These are phyloP conservation scores for Lasioglossum pauxillum DNA, from an alignment of 2,888 invertebrate genomes.

Conservation along the genomic window DNA sequence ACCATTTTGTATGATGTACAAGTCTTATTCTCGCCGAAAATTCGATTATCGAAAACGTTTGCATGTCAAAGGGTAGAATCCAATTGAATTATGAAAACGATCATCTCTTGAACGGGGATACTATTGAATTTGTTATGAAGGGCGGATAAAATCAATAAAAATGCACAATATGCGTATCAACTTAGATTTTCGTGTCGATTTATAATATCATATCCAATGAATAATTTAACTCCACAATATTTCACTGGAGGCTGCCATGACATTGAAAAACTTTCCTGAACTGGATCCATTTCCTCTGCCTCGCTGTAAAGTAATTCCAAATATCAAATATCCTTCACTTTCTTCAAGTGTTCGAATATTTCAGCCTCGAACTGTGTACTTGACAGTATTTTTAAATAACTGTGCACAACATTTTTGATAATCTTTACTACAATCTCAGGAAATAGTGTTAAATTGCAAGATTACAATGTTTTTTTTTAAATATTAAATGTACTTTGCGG, in stretches of 20 bases:
- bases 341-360: background rate
- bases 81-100: background rate
- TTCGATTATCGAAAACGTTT: background rate
- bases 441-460: background rate
- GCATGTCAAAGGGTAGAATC: background rate
- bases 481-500: too few relatives aligned
- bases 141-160: background rate
- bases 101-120: background rate
- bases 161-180: background rate
- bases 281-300: too few relatives aligned
- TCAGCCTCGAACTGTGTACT: background rate
- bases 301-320: too few relatives aligned
- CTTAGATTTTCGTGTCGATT: background rate
- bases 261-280: too few relatives aligned
- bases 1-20: background rate
- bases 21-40: background rate
- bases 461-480: too few relatives aligned
- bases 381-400: background rate
- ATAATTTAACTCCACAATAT: too few relatives aligned
- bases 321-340: background rate
- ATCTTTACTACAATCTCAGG: background rate
- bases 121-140: background rate
- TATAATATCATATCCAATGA: background rate
- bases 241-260: background rate
- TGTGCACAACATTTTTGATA: background rate